Conservation (phyloP, 2,888 invertebrate genomes). For the Eupithecia inturbata region DNA sequence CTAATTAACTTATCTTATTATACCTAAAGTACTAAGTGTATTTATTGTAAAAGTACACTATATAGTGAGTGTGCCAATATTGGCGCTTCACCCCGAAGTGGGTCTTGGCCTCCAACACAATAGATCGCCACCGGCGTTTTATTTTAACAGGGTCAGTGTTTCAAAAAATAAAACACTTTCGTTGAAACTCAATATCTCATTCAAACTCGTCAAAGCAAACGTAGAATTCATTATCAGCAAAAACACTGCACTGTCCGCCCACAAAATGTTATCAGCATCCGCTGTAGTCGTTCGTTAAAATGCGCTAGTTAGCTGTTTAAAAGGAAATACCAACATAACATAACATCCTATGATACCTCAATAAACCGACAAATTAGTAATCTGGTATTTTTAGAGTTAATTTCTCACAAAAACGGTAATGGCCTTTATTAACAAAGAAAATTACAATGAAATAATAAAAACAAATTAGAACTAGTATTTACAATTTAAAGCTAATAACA, state of each 20-base stretch:
- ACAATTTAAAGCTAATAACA: too few relatives aligned
- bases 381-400: too few relatives aligned
- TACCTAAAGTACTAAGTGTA: too few relatives aligned
- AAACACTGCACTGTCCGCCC: constrained; percentile 6
- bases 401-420: too few relatives aligned
- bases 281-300: neutral
- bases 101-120: too few relatives aligned
- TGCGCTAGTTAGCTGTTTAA: neutral
- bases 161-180: neutral
- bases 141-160: neutral
- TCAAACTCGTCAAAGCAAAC: neutral
- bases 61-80: too few relatives aligned
- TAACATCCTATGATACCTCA: neutral
- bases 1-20: too few relatives aligned
- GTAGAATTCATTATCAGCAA: neutral
- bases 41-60: too few relatives aligned
- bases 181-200: neutral
- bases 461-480: too few relatives aligned
- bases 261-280: constrained; percentile 11
- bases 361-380: neutral
- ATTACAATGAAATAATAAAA: too few relatives aligned
- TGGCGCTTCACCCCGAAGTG: too few relatives aligned
- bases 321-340: neutral
- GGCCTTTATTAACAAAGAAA: too few relatives aligned
- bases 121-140: neutral